Conservation (phyloP, 2,113 vertebrate genomes). For the Todiramphus saurophagus region DNA sequence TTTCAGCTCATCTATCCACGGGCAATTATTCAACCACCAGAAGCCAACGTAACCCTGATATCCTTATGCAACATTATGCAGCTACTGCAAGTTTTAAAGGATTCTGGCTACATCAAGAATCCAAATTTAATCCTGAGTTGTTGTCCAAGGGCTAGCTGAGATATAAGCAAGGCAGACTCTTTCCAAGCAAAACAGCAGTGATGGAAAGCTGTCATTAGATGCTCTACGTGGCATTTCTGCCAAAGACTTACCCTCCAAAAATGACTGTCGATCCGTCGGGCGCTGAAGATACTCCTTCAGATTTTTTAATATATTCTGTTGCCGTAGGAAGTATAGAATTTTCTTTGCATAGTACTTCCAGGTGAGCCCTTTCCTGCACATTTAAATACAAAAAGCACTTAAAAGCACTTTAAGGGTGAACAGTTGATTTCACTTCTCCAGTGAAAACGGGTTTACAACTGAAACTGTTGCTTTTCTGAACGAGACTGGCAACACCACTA, state of each 20-base stretch:
- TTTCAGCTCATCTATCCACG: neutral
- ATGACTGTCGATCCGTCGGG: conserved; percentile 82
- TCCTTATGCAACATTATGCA: neutral
- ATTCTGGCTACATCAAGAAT: neutral
- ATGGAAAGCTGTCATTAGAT: neutral
- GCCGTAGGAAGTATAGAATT: conserved; percentile 95
- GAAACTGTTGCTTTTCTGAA: neutral
- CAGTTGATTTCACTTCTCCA: neutral
- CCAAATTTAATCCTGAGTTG: neutral
- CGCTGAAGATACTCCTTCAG: conserved; percentile 89
- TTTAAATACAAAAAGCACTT: neutral
- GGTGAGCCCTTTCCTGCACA: conserved; percentile 89
- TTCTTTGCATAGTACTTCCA: conserved; percentile 98
- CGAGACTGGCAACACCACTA: neutral
- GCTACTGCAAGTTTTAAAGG: neutral
- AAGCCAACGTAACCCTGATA: neutral
- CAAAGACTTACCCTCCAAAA: conserved; percentile 85
- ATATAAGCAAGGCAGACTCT: neutral
- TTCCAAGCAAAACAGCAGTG: neutral
- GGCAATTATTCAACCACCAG: neutral
- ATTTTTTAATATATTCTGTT: conserved; percentile 90
- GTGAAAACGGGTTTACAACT: neutral
- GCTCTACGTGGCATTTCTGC: rapidly evolving
- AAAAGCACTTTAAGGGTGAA: neutral
- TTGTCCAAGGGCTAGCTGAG: neutral